These are phyloP conservation scores for Phaethon lepturus DNA, from an alignment of 2,113 vertebrate genomes.

Conservation along the genomic window DNA sequence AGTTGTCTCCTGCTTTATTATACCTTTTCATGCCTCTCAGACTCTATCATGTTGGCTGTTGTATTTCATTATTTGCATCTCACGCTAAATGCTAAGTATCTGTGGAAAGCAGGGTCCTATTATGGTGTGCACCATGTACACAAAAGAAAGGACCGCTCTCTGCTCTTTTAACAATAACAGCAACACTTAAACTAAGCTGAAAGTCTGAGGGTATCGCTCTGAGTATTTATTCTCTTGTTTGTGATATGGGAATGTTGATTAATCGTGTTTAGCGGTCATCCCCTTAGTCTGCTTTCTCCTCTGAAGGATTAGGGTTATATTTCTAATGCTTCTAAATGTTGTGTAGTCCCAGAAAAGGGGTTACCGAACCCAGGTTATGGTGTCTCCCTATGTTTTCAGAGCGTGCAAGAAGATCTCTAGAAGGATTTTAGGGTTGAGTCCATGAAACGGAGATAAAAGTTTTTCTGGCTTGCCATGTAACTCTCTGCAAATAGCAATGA, in stretches of 20 bases:
- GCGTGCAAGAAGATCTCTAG: background rate
- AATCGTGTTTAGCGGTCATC: background rate
- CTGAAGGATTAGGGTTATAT: background rate
- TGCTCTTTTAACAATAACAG: background rate
- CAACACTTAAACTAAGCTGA: background rate
- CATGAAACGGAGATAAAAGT: background rate
- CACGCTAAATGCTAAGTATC: background rate
- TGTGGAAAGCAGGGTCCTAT: background rate
- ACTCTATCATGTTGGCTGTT: slow-evolving; percentile 11
- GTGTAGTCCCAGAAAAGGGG: background rate
- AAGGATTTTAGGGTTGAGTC: background rate
- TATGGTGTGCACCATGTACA: background rate
- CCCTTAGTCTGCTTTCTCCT: background rate
- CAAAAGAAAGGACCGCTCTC: background rate
- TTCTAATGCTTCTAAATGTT: background rate
- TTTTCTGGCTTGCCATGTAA: background rate
- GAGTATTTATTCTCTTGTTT: background rate
- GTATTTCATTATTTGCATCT: background rate
- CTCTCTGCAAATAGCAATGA: background rate
- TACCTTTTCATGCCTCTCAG: slow-evolving; percentile 29
- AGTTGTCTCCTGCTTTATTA: slow-evolving; percentile 29
- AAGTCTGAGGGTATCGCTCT: slow-evolving; percentile 55
- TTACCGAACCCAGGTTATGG: background rate
- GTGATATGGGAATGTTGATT: background rate
- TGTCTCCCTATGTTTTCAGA: background rate